Conservation (phyloP, 2,797 vertebrate species). For the Urophycis tenuis region DNA sequence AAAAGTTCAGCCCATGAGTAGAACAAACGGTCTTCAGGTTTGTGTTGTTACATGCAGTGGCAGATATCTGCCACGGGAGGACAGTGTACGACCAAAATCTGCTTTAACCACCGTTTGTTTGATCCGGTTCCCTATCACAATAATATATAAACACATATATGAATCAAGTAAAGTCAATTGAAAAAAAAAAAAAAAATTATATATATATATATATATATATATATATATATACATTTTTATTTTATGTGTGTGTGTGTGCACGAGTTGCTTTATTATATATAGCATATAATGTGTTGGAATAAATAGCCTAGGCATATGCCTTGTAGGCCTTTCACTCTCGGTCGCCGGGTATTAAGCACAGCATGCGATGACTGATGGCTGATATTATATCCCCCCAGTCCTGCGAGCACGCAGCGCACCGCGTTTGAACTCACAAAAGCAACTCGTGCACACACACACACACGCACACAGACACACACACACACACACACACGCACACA, state of each 20-base stretch:
- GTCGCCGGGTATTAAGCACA: background rate
- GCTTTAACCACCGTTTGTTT: background rate
- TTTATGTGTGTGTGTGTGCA: too few relatives aligned
- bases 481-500: too few relatives aligned
- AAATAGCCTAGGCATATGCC: background rate
- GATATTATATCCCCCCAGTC: background rate
- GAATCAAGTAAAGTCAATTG: background rate
- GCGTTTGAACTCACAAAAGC: background rate
- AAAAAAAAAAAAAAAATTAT: background rate
- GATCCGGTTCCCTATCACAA: background rate
- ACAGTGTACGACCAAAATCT: slow-evolving; percentile 21
- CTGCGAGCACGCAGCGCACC: background rate
- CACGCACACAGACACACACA: too few relatives aligned
- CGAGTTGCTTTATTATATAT: too few relatives aligned
- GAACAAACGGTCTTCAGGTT: background rate
- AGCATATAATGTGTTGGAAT: background rate
- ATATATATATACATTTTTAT: background rate
- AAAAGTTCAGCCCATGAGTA: background rate
- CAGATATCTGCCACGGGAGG: slow-evolving; percentile 21
- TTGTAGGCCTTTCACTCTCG: background rate
- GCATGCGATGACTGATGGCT: background rate
- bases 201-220: background rate
- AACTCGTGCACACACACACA: too few relatives aligned
- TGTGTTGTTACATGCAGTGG: background rate
- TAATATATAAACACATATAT: background rate